Base-by-base conservation (phyloP, 2,113 vertebrate genomes). In the Cygnus atratus region DNA sequence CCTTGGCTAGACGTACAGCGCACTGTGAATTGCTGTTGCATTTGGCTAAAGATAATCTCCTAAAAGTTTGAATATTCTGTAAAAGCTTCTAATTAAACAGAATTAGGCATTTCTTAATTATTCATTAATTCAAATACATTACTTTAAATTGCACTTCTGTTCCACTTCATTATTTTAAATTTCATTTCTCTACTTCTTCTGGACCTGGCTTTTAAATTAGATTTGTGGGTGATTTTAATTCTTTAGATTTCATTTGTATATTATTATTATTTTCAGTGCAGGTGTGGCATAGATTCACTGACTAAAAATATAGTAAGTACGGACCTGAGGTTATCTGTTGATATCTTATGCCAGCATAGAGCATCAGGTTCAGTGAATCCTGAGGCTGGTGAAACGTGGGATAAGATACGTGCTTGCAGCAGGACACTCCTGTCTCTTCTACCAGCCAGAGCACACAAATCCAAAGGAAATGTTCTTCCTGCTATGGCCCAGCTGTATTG, bases 31-130 rank as follows among this genome's bases (percentile, higher is more conserved):
- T 97, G 50, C 75, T 86, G 46, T 79, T 90, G 85, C 44, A n/a
- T 84, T 72, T 91, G 72, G 26, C 75, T 88, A 44, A 95, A 78
- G 65, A 91, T 57, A 91, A 76, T 80, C 81, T 63, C 59, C 44
- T 73, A 79, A 85, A 80, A 94, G 62, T 96, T n/a, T 21, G 79
- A 96, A 80, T 71, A 87, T 91, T 92, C 61, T 94, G 29, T 77
- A 97, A 97, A 94, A 93, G 88, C 43, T 95, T 96, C 98, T 98
- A 98, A 97, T 98, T 97, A 98, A 93, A 87, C 96, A 95, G 96
- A 96, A 96, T 96, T 95, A 97, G 95, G 84, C 96, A 79, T 92
- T 95, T 92, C 88, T 62, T 94, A 94, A n/a, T 96, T 92, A 48
- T 21, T 87, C 39, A 77, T 96, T 98, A 95, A 97, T 98, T 98